These are phyloP conservation scores for Chrysolina haemoptera DNA, from an alignment of 2,888 invertebrate species.

Conservation along the genomic window DNA sequence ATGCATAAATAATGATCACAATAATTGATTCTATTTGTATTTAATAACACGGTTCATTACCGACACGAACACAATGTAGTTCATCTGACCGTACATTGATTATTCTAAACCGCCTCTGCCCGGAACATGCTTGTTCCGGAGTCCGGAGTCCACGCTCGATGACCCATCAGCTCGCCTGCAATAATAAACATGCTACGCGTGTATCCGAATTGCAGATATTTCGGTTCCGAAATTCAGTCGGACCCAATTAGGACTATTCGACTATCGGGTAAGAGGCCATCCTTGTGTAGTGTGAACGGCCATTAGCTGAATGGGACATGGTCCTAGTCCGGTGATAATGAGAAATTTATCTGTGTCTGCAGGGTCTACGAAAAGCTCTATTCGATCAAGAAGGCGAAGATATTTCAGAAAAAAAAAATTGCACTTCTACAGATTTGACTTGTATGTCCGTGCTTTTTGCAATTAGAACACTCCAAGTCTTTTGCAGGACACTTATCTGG, in stretches of 20 bases:
- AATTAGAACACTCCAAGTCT: too few relatives aligned
- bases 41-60: constrained; percentile 61
- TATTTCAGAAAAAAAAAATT: too few relatives aligned
- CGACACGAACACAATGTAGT: constrained; percentile 54
- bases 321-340: too few relatives aligned
- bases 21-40: constrained; percentile 53
- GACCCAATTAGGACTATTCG: constrained; percentile 32
- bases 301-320: neutral
- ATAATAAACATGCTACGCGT: constrained; percentile 51
- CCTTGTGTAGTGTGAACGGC: constrained; percentile 1
- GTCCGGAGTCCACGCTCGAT: constrained; percentile 54
- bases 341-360: too few relatives aligned
- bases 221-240: constrained; percentile 32
- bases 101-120: constrained; percentile 56
- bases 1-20: constrained; percentile 37
- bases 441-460: too few relatives aligned
- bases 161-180: constrained; percentile 53
- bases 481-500: too few relatives aligned
- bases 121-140: constrained; percentile 57
- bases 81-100: constrained; percentile 61
- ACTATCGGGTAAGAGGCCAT: constrained; percentile 17
- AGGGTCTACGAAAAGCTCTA: too few relatives aligned
- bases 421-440: too few relatives aligned
- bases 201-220: constrained; percentile 49
- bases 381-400: too few relatives aligned